Base-by-base conservation (phyloP, 2,888 invertebrate genomes). In the Cyrtodaria siliqua region DNA sequence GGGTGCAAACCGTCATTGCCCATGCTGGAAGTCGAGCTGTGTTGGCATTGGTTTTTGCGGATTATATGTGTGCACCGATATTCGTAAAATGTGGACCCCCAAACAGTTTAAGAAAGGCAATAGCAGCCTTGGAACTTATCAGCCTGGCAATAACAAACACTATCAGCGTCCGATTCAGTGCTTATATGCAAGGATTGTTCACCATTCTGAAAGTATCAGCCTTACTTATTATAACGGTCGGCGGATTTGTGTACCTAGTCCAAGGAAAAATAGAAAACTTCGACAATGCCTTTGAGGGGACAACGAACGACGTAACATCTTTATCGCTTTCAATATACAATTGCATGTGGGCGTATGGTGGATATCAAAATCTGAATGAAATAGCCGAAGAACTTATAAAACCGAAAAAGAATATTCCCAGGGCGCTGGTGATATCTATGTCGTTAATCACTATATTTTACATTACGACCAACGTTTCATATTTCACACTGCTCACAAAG, bases 151-250 rank as follows among this genome's bases (percentile, higher is more conserved):
- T 97, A 92, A 96, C 98, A 89, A 98, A 98, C 94, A 97, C 97
- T 95, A 97, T 96, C 95, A 98, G 98, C 94, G 98, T 98, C 74
- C 97, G 96, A 93, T 94, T 98, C 92, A 98, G 98, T 12, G 97
- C 98, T 75, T 96, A 96, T 88, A 97, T 98, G 68, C 98, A 98
- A 94, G 97, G 98, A 93, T 95, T 97, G 82, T 98, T 98, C 94
- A 98, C 98, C 29, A 96, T 96, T 66, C 97, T 97, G 69, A 98
- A 98, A 94, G 94, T 98, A 8, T 16, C 59, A 2, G 82, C 82
- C 2, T 62, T 83, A 12, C 27, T 83, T 6, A 50, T 71, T 0
- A 77, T 83, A 2, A 67, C 68, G 18, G 40, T 68, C 2, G 82
- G 82, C 1, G 82, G 82, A 12, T 26, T 74, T 9, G 64, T 83